Evolutionary conservation across 1,140 invertebrate genomes (phyloP), one percentile per base, ranked within the genome.

Genomic region (Eumeta japonica): DNA sequence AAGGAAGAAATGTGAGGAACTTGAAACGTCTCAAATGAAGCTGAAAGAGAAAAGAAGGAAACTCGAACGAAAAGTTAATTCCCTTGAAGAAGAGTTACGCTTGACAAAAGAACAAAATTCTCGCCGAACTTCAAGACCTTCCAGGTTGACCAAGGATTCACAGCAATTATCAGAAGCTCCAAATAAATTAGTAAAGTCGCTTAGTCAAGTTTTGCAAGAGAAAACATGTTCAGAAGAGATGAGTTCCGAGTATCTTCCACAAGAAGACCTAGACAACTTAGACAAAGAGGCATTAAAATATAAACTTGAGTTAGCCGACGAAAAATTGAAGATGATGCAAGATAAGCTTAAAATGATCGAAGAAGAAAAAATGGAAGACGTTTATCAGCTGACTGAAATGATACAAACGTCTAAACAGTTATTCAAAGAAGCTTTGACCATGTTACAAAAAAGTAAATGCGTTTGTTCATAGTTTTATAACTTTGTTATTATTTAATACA

Each of bases 291-390:
- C 70, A 33, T 41, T 74, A 10, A 71, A 63, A 45, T 71, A 43
- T 43, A 74, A 64, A 46, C 41, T 74, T 32, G 63, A 70, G 48
- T 45, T 74, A 35, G 43, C 63, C 4, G 64, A 71, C 30, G 70
- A 74, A 48, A 74, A 64, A 46, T 43, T 71, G 14, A 74, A 74
- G 53, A 71, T 74, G 11, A 62, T 71, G 56, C 66, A 71, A 43
- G 70, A 74, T 36, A 71, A 62, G 50, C 44, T 74, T 12, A 74
- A 58, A 51, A 74, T 74, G 66, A 54, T 71, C 9, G 65, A 70
- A 53, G 70, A 74, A 47, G 70, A 74, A 46, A 74, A 74, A 41
- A 52, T 54, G 34, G 63, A 74, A 13, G 70, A 74, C 55, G 64
- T 58, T 30, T 56, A 58, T 29, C 54, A 64, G 51, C 46, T 74